These are phyloP conservation scores for Catocala sponsa DNA, from an alignment of 2,888 invertebrate genomes.

Conservation along the genomic window DNA sequence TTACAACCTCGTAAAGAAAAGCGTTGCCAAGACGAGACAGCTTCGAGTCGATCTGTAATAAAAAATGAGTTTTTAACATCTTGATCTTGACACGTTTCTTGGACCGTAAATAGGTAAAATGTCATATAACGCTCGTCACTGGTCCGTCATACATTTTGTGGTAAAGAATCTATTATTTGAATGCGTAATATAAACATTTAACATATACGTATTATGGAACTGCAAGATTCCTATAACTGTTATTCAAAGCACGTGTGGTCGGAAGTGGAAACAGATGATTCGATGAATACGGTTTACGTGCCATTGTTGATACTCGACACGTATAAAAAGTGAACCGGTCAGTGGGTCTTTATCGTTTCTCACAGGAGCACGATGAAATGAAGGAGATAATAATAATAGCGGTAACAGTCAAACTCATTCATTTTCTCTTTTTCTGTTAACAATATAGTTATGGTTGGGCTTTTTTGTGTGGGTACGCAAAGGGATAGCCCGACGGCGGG, in stretches of 20 bases:
- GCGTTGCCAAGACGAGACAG: constrained; percentile 31
- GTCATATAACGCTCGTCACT: not conserved
- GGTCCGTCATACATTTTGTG: constrained; percentile 1
- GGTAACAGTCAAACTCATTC: constrained; percentile 86
- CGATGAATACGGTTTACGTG: constrained; percentile 83
- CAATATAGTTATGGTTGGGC: constrained; percentile 81
- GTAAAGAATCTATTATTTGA: constrained; percentile 20
- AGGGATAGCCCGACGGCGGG: constrained; percentile 87
- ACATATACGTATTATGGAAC: constrained; percentile 27
- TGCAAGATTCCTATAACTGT: constrained; percentile 39
- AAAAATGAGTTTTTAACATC: constrained; percentile 21
- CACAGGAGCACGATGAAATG: constrained; percentile 80
- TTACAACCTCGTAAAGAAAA: constrained; percentile 35
- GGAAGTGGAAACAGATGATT: constrained; percentile 77
- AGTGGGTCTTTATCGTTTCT: constrained; percentile 81
- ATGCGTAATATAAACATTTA: constrained; percentile 20
- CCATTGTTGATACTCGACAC: constrained; percentile 83
- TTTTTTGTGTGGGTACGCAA: constrained; percentile 86
- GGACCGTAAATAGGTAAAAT: constrained; percentile 9
- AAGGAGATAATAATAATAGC: constrained; percentile 84
- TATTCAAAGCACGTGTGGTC: constrained; percentile 68
- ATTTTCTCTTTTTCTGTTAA: constrained; percentile 83
- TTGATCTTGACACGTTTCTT: constrained; percentile 34
- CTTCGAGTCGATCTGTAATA: constrained; percentile 23
- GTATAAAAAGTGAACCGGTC: constrained; percentile 86